Evolutionary conservation across 2,113 vertebrate genomes (phyloP).

Genomic region (Myotis davidii): DNA sequence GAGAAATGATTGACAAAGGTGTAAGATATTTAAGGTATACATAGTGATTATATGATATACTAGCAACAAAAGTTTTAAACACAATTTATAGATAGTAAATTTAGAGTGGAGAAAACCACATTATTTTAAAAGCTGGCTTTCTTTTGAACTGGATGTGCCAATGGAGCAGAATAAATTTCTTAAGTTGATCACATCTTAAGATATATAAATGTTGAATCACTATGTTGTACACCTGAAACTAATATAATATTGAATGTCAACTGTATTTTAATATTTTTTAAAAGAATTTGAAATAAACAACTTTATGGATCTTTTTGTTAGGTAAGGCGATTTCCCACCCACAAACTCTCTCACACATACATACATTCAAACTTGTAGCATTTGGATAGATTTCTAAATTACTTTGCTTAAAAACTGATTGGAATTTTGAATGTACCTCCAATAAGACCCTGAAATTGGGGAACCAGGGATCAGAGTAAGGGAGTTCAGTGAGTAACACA

Average conservation of each 20-base stretch:
- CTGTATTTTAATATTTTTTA: not conserved
- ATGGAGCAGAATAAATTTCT: not conserved
- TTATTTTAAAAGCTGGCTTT: not conserved
- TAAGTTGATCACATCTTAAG: not conserved
- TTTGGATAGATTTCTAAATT: not conserved
- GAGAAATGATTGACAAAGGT: not conserved
- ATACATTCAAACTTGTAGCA: not conserved
- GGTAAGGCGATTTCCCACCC: not conserved
- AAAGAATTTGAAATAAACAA: not conserved
- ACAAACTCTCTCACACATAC: not conserved
- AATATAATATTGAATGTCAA: not conserved
- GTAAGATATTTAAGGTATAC: not conserved
- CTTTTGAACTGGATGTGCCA: not conserved
- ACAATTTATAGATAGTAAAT: not conserved
- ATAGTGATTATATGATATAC: not conserved
- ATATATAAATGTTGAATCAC: not conserved
- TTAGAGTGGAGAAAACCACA: not conserved
- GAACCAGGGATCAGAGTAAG: fast-evolving
- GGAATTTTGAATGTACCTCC: not conserved
- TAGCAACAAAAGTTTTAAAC: not conserved
- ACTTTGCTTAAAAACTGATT: not conserved
- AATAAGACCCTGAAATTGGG: not conserved
- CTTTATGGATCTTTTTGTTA: not conserved
- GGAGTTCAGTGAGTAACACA: not conserved
- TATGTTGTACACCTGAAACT: not conserved